Evolutionary conservation across 1,140 invertebrate genomes (phyloP), one percentile per base, ranked within the genome.

Genomic region (Hylaeus volcanicus): DNA sequence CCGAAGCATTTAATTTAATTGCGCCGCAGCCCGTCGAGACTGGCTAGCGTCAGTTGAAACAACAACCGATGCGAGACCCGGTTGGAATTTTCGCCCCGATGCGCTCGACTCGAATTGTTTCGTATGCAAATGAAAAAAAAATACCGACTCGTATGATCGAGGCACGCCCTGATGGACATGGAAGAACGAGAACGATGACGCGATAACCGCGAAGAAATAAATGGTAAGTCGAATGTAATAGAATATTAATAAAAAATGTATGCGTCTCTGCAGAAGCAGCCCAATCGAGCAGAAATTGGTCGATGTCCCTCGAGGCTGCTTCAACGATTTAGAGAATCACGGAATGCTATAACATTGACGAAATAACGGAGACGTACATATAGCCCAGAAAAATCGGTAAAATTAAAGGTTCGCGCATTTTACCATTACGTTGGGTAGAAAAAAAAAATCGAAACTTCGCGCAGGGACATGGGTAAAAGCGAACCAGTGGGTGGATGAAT

Each of bases 1-100:
- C 87, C 89, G 88, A 87, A 86, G 88, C 91, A 90, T 92, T 90
- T 90, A 91, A 92, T 92, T 92, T 89, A 92, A 92, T 91, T 91
- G 90, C 89, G 83, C 89, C 79, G 79, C 86, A 86, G 74, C 73
- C 85, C 85, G 85, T 80, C 81, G 85, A 83, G 85, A 75, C 77
- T 71, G 76, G 79, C 73, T 79, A 82, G 77, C 65, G 78, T 76
- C 86, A 82, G 83, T 86, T 81, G 86, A 85, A 85, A 88, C 79
- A 88, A 88, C 86, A 84, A 80, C 84, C 81, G 79, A 79, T 68
- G 79, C 79, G 86, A 88, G 86, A 88, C 71, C 81, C 79, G 68
- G 77, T 60, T 75, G 83, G 84, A 88, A 88, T 88, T 88, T 88
- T 88, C 85, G 76, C 70, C 87, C 82, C 78, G 79, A 60, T 71